Evolutionary conservation across 2,797 vertebrate species (phyloP).

Genomic region (Cirrhinus molitorella): DNA sequence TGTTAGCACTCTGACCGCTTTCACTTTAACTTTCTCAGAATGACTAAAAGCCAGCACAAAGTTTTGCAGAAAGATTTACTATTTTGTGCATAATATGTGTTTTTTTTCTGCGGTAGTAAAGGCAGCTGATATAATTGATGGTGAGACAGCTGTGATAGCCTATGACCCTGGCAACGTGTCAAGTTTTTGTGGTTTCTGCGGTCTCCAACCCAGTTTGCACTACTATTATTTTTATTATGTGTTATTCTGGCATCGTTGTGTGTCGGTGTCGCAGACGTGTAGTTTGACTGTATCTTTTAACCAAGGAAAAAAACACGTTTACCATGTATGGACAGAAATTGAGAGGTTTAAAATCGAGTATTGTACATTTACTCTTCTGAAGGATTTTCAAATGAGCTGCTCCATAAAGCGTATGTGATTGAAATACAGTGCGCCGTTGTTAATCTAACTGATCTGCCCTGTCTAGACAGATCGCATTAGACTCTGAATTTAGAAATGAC

Average conservation of each 20-base stretch:
- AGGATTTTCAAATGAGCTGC: not conserved
- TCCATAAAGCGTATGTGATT: not conserved
- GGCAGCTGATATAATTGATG: not conserved
- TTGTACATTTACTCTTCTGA: not conserved
- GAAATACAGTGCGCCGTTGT: slow-evolving; percentile 1
- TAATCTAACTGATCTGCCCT: slow-evolving; percentile 19
- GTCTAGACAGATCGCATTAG: slow-evolving; percentile 23
- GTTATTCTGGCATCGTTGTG: not conserved
- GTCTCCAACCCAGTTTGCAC: not conserved
- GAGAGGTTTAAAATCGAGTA: not conserved
- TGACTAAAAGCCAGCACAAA: too few relatives aligned
- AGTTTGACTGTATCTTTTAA: not conserved
- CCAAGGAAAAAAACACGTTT: not conserved
- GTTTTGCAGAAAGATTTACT: not conserved
- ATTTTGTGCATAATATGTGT: too few relatives aligned
- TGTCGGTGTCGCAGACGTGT: not conserved
- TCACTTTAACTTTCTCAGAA: too few relatives aligned
- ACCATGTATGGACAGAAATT: not conserved
- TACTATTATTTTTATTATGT: not conserved
- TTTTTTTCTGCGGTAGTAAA: not conserved
- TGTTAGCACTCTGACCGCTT: not conserved
- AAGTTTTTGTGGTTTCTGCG: slow-evolving; percentile 5
- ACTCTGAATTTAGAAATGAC: not conserved
- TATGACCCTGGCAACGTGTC: slow-evolving; percentile 6
- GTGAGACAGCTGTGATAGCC: not conserved